Evolutionary conservation across 2,888 invertebrate species (phyloP), one percentile per base, ranked within the genome.

Genomic region (Meta bourneti): DNA sequence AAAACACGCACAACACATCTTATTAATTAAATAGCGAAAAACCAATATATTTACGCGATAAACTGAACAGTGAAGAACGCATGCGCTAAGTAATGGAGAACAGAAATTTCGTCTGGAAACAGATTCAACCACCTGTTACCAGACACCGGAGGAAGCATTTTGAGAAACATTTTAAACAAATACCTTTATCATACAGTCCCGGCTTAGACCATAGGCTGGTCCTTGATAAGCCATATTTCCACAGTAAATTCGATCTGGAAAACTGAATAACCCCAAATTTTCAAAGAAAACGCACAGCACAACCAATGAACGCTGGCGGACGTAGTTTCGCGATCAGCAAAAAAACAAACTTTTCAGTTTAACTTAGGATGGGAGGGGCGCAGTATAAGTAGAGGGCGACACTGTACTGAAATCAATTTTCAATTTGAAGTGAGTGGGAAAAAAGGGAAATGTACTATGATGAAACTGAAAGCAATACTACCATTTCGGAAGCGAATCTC

Each of bases 151-250:
- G 61, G 16, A 82, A 91, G 78, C 86, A 52, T 51, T 74, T 34
- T 49, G 49, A 78, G 79, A 49, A 61, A 34, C 51, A 16, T 49
- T 78, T 79, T 11, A 51, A 89, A 90, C 52, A 77, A 93, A 93
- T 94, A 95, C 95, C 94, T 95, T 95, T 94, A 95, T 94, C 93
- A 94, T 95, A 90, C 95, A 95, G 93, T 95, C 95, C 71, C 95
- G 94, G 92, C 95, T 95, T n/a, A 95, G 94, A 90, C 95, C 95
- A 93, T 95, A 95, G 7, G 95, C 94, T 51, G 95, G 95, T 93
- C 95, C 95, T 93, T 94, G 94, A 93, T 94, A 94, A 72, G 94
- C 94, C 95, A 95, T 94, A 83, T 54, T 78, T 9, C 81, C 16
- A 54, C 19, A 19, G 16, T 71, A n/a, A 79, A 7, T 7, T 16